Conservation (phyloP, 2,797 vertebrate species). For the Sciurus carolinensis region DNA sequence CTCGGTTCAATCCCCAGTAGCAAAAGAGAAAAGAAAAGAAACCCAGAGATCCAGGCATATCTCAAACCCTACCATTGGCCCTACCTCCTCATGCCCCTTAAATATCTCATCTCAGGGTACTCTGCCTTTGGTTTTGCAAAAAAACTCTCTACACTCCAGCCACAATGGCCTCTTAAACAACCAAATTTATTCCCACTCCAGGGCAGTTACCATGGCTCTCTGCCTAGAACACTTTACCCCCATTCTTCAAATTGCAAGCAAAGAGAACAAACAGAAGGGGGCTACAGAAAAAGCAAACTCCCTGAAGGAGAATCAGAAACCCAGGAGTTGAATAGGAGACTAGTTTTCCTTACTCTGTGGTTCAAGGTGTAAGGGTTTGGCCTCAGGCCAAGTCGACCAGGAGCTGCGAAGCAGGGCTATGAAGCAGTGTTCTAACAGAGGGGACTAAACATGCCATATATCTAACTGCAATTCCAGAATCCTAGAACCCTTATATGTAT, state of each 20-base stretch:
- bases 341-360: background rate
- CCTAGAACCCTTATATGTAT: background rate
- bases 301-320: background rate
- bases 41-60: background rate
- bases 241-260: slow-evolving; percentile 36
- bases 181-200: background rate
- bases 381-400: background rate
- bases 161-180: slow-evolving; percentile 13
- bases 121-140: background rate
- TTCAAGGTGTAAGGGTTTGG: background rate
- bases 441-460: background rate
- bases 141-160: background rate
- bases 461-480: background rate
- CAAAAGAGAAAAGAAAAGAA: no score
- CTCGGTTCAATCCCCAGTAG: no score
- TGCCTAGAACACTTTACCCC: slow-evolving; percentile 47
- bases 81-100: background rate
- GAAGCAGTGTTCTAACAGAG: background rate
- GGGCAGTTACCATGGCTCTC: slow-evolving; percentile 33
- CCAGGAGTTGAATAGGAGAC: background rate
- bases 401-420: background rate
- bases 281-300: slow-evolving; percentile 1
- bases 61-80: background rate
- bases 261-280: slow-evolving; percentile 2
- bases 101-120: background rate